phyloP scores from a whole-genome alignment of 2,797 vertebrate genomes.

The Pipistrellus pipistrellus region DNA sequence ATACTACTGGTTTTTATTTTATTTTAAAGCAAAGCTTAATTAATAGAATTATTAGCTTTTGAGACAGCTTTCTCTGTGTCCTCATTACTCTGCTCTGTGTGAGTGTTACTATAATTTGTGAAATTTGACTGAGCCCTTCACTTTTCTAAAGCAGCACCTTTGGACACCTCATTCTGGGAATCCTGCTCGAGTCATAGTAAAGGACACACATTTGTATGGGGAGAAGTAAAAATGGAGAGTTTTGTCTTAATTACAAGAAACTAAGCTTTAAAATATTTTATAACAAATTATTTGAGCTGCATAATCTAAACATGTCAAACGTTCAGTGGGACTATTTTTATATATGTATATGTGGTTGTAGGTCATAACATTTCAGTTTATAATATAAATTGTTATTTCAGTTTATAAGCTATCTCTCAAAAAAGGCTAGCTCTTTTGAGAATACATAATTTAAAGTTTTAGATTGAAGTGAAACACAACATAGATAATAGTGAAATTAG shows the following conservation, averaged over 20 bases:
- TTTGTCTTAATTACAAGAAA: constrained; percentile 77
- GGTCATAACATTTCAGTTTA: constrained; percentile 83
- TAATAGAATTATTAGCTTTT: constrained; percentile 75
- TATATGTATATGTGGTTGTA: constrained; percentile 85
- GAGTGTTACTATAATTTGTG: constrained; percentile 76
- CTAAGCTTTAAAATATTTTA: constrained; percentile 83
- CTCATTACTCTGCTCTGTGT: constrained; percentile 67
- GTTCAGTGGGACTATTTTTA: constrained; percentile 85
- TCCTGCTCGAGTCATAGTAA: constrained; percentile 57
- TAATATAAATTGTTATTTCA: constrained; percentile 84
- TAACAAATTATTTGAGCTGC: constrained; percentile 82
- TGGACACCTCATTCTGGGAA: constrained; percentile 83
- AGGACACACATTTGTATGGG: constrained; percentile 62
- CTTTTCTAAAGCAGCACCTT: constrained; percentile 78
- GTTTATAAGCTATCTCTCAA: constrained; percentile 83
- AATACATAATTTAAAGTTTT: constrained; percentile 82
- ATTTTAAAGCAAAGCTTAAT: constrained; percentile 51
- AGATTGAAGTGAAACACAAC: constrained; percentile 80
- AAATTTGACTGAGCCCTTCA: constrained; percentile 83
- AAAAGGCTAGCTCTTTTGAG: constrained; percentile 83
- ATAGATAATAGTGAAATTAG: constrained; percentile 80
- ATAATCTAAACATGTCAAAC: constrained; percentile 87
- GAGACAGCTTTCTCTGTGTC: constrained; percentile 78
- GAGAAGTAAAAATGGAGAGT: constrained; percentile 80
- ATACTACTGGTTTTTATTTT: constrained; percentile 74